Evolutionary conservation across 1,140 invertebrate genomes (phyloP).

Genomic region (Sipha flava): DNA sequence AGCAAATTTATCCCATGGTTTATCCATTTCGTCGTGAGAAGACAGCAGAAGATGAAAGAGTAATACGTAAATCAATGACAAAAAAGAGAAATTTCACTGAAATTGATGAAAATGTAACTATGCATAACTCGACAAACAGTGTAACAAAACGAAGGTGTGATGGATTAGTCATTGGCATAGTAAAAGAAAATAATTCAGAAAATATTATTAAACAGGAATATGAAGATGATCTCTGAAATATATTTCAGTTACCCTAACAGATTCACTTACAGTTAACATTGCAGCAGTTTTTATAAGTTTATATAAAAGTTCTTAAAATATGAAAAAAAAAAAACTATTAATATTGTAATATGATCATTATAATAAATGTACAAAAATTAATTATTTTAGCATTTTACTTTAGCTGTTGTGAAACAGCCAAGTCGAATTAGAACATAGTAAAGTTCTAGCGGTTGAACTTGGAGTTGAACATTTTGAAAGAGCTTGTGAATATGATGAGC

Average conservation of each 20-base stretch:
- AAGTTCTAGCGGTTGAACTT: too few species aligned
- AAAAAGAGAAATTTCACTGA: constrained; percentile 17
- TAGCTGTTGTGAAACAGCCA: not conserved
- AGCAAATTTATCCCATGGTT: constrained; percentile 88
- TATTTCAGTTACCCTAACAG: constrained; percentile 26
- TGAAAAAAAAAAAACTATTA: not conserved
- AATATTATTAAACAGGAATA: constrained; percentile 17
- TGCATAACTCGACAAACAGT: constrained; percentile 16
- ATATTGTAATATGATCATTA: constrained; percentile 12
- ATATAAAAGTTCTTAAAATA: not conserved
- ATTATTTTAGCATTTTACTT: constrained; percentile 28
- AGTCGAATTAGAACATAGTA: not conserved
- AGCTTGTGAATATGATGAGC: not conserved
- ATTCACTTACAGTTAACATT: not conserved
- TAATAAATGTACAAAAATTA: constrained; percentile 25
- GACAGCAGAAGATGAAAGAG: constrained; percentile 53
- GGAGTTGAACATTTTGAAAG: not conserved
- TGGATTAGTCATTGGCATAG: not conserved
- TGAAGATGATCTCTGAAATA: constrained; percentile 31
- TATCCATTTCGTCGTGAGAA: constrained; percentile 81
- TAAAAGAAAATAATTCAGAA: constrained; percentile 12
- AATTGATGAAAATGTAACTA: constrained; percentile 20
- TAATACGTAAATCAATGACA: constrained; percentile 1
- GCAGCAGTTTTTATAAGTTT: constrained; percentile 17
- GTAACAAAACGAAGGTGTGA: constrained; percentile 20